Base-by-base conservation (phyloP, 2,797 vertebrate genomes). In the Scarus forsteni region DNA sequence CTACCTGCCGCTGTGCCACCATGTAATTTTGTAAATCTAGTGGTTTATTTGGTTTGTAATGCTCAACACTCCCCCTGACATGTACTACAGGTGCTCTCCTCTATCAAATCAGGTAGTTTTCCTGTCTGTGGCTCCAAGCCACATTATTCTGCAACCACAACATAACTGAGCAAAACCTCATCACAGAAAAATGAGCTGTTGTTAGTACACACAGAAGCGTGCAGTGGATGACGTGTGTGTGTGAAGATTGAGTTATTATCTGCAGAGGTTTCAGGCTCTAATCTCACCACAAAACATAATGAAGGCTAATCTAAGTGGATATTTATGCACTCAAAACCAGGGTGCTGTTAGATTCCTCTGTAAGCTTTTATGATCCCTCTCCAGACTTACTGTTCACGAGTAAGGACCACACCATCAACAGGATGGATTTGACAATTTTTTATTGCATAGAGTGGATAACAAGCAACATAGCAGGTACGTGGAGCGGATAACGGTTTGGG, bases 81-180 rank as follows among this genome's bases (percentile, higher is more conserved):
- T n/a, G 9, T 16, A 13, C 36, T 9, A 16, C 58, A 9, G 36
- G 44, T 58, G 10, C 19, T 14, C 19, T 10, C 11, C 6, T 50
- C 14, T 48, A n/a, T 15, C 53, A 51, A 15, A 66, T 56, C 60
- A 62, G 50, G 36, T 60, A 70, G 19, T 67, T 67, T 73, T 60
- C 66, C 46, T 42, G 38, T 48, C 36, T 63, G 36, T 34, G 8
- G 36, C 35, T 4, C 3, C 0, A 7, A 13, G 66, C 66, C 54
- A 70, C 68, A 56, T 50, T 71, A 58, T 42, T 46, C 44, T 1
- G 40, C 12, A 69, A 61, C 45, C 42, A 54, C 15, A 39, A 3
- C 3, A 7, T 5, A 14, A 53, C 53, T 43, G 16, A 53, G 27
- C 14, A 12, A 14, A 67, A 65, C 27, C 55, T 53, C 70, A 70